Conservation (phyloP, 2,888 invertebrate species). For the Malacosoma neustria region DNA sequence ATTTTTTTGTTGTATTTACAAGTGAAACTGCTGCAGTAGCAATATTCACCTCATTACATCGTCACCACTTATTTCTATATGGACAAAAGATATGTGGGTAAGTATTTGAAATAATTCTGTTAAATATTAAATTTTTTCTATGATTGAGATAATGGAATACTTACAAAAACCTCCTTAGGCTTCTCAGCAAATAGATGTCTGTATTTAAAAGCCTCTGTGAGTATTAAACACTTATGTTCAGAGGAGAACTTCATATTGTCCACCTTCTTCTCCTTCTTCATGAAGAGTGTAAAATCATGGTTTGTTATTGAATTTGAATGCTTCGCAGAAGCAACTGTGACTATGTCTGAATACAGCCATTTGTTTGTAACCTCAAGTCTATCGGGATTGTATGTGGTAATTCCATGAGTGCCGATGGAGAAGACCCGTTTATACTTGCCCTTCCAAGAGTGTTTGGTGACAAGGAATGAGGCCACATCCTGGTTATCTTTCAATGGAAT, state of each 20-base stretch:
- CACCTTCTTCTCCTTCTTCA: slow-evolving; percentile 92
- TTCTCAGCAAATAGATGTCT: slow-evolving; percentile 87
- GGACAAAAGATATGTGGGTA: no score
- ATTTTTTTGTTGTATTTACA: no score
- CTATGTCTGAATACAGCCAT: slow-evolving; percentile 89
- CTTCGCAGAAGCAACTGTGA: slow-evolving; percentile 79
- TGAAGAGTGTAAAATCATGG: slow-evolving; percentile 86
- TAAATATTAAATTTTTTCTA: no score
- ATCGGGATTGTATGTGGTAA: slow-evolving; percentile 95
- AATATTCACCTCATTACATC: no score
- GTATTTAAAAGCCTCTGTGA: slow-evolving; percentile 92
- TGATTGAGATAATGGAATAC: no score
- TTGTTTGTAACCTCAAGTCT: slow-evolving; percentile 86
- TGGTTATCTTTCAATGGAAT: slow-evolving; percentile 92
- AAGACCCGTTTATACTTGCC: slow-evolving; percentile 99
- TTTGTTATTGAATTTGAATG: slow-evolving; percentile 68
- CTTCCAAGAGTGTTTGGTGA: slow-evolving; percentile 99
- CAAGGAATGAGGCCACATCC: slow-evolving; percentile 97
- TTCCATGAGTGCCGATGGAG: slow-evolving; percentile 95
- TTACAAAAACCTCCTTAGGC: slow-evolving; percentile 84
- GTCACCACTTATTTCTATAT: no score
- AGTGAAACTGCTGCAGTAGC: no score
- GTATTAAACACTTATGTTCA: slow-evolving; percentile 92
- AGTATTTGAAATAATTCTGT: no score
- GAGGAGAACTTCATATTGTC: slow-evolving; percentile 98